These are phyloP conservation scores for Sphaeridia pumilis DNA, from an alignment of 2,888 invertebrate genomes.

Conservation along the genomic window DNA sequence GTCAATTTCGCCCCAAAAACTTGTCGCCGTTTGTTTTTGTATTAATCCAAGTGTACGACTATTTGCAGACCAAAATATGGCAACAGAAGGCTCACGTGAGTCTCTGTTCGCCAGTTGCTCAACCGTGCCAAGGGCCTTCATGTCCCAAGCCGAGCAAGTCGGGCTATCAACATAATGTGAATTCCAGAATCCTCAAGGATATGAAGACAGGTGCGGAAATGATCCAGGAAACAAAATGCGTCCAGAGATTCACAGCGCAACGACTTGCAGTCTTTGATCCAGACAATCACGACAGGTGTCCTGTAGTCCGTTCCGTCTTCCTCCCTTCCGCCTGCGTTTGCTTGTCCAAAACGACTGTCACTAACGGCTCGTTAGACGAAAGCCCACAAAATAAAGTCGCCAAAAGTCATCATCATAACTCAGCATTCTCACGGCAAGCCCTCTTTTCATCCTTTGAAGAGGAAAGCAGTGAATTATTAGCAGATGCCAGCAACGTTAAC, in stretches of 20 bases:
- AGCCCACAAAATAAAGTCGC: neutral
- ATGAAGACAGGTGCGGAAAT: neutral
- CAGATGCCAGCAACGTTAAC: too few relatives aligned
- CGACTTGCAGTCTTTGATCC: constrained; percentile 33
- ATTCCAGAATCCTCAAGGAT: neutral
- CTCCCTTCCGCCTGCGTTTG: constrained; percentile 35
- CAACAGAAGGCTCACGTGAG: constrained; percentile 35
- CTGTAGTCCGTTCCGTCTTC: constrained; percentile 33
- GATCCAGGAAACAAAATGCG: constrained; percentile 17
- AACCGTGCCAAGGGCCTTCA: constrained; percentile 7
- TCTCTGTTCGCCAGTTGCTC: constrained; percentile 28
- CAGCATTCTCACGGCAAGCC: neutral
- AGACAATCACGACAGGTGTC: constrained; percentile 29
- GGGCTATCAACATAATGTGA: neutral
- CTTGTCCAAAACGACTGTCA: constrained; percentile 9
- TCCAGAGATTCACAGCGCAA: constrained; percentile 33
- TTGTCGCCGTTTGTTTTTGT: too few relatives aligned
- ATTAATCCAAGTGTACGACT: too few relatives aligned
- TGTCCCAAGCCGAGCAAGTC: constrained; percentile 7
- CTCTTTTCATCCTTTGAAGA: neutral
- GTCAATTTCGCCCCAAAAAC: too few relatives aligned
- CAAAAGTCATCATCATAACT: neutral
- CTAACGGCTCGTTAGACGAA: neutral
- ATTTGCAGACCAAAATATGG: constrained; percentile 28
- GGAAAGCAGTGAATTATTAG: too few relatives aligned